A percentile compares a stretch with the other conserved stretches of the same genome.
phyloP scores from a whole-genome alignment of 1,140 invertebrate species.

The Ctenoplectra terminalis region DNA sequence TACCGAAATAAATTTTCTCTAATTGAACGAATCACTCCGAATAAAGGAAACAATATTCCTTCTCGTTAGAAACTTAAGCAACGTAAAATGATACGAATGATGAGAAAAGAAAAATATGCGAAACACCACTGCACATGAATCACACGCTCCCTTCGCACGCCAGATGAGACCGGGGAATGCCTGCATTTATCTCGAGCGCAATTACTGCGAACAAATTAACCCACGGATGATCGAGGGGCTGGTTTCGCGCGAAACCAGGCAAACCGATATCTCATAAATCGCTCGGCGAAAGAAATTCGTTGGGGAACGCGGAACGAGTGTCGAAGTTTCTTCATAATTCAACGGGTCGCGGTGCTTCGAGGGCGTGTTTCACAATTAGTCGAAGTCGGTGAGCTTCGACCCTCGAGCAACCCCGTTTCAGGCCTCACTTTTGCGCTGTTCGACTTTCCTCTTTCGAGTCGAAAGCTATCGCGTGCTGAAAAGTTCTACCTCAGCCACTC shows the following conservation, averaged over 20 bases:
- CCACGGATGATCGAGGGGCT: conserved; percentile 13
- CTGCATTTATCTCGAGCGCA: conserved; percentile 10
- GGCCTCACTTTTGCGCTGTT: not conserved
- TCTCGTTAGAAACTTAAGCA: too few relatives aligned
- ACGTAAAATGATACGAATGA: not conserved
- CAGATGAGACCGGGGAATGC: not conserved
- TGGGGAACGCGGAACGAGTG: not conserved
- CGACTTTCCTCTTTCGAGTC: conserved; percentile 6
- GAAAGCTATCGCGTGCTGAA: conserved; percentile 31
- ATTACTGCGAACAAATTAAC: conserved; percentile 20
- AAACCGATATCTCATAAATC: conserved; percentile 34
- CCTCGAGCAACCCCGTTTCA: not conserved
- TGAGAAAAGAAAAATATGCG: not conserved
- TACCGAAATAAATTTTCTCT: too few relatives aligned
- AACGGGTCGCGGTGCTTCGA: conserved; percentile 10
- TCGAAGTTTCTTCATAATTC: conserved; percentile 55
- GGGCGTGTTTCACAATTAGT: conserved; percentile 50
- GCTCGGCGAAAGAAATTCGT: conserved; percentile 16
- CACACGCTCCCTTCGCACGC: not conserved
- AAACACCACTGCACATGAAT: not conserved
- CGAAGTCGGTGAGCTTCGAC: conserved; percentile 14
- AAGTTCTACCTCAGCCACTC: not conserved
- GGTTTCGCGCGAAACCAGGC: not conserved
- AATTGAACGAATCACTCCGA: too few relatives aligned
- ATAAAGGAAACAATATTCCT: too few relatives aligned